Conservation (phyloP, 2,113 vertebrate genomes). For the Hippotragus niger region DNA sequence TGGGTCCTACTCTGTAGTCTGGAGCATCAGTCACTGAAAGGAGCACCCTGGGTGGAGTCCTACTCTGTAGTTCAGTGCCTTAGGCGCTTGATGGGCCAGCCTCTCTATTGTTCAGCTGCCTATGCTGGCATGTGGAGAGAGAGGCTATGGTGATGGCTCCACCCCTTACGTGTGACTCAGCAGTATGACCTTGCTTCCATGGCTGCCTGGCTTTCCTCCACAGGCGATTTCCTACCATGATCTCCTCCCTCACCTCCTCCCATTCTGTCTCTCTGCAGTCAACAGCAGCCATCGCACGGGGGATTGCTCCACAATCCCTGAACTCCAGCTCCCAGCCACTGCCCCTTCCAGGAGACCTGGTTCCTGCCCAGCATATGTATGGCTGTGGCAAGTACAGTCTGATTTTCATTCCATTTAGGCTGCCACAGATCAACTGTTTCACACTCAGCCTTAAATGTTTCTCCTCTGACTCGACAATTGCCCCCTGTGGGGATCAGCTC, state of each 20-base stretch:
- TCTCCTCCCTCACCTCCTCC: neutral
- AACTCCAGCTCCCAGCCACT: neutral
- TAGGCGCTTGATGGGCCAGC: neutral
- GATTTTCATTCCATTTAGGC: neutral
- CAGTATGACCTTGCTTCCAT: neutral
- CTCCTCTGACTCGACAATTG: neutral
- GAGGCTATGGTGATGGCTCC: neutral
- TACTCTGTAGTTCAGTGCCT: neutral
- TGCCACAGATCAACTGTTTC: neutral
- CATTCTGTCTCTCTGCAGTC: neutral
- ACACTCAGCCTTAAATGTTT: neutral
- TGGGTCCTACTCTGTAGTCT: too few species aligned
- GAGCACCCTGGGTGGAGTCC: too few species aligned
- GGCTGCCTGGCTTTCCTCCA: neutral
- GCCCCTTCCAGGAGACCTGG: neutral
- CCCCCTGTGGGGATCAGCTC: neutral
- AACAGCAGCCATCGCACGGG: neutral
- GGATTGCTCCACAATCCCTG: neutral
- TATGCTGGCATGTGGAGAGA: neutral
- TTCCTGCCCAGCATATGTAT: neutral
- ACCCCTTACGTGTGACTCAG: neutral
- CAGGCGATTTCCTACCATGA: neutral
- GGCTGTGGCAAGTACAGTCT: neutral
- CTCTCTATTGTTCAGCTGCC: neutral
- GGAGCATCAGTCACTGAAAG: too few species aligned